These are phyloP conservation scores for Lordiphosa mommai DNA, from an alignment of 1,140 invertebrate species.

Conservation along the genomic window DNA sequence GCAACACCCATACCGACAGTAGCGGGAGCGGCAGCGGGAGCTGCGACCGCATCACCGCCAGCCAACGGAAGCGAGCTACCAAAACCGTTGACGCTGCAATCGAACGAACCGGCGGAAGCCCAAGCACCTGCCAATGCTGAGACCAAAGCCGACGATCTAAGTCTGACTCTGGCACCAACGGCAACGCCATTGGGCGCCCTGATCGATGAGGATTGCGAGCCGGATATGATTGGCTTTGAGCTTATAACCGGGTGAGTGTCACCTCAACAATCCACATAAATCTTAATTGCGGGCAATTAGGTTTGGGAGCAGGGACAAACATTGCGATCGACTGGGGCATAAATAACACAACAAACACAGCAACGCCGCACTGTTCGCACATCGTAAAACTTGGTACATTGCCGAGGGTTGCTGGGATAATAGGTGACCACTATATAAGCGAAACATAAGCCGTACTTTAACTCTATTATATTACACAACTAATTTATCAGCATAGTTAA, in stretches of 20 bases:
- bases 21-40: slow-evolving; percentile 37
- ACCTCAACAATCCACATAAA: slow-evolving; percentile 18
- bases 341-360: slow-evolving; percentile 17
- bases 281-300: slow-evolving; percentile 48
- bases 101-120: slow-evolving; percentile 67
- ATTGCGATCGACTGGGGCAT: slow-evolving; percentile 7
- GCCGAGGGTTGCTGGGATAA: slow-evolving; percentile 57
- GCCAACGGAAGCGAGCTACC: slow-evolving; percentile 86
- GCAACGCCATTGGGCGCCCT: slow-evolving; percentile 46
- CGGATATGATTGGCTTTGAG: slow-evolving; percentile 94
- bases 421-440: no score
- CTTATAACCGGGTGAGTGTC: slow-evolving; percentile 89
- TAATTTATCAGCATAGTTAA: no score
- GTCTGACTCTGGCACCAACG: slow-evolving; percentile 33
- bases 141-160: slow-evolving; percentile 43
- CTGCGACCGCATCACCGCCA: slow-evolving; percentile 23
- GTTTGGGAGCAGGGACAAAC: slow-evolving; percentile 28
- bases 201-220: slow-evolving; percentile 86
- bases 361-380: slow-evolving; percentile 43
- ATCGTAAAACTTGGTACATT: slow-evolving; percentile 80
- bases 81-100: slow-evolving; percentile 88
- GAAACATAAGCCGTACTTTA: no score
- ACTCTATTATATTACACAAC: no score
- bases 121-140: slow-evolving; percentile 21
- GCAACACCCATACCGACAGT: slow-evolving; percentile 52